These are phyloP conservation scores for Epirrita christyi DNA, from an alignment of 2,888 invertebrate genomes.

Conservation along the genomic window DNA sequence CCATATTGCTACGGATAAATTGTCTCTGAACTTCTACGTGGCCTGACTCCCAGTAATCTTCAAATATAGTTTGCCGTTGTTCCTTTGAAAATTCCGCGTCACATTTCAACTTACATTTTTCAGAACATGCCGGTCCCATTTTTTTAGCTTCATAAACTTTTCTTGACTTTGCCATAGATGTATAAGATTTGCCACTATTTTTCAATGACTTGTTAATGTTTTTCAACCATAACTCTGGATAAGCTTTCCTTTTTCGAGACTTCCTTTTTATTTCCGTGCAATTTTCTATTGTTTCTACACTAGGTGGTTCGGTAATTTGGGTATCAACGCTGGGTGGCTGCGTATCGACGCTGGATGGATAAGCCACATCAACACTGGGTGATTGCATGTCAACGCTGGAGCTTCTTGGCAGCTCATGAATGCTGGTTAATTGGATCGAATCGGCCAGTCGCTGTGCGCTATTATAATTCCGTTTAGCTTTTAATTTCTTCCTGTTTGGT, in stretches of 20 bases:
- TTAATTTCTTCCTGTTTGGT: conserved; percentile 5
- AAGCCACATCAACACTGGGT: conserved; percentile 8
- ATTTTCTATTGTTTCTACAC: conserved; percentile 12
- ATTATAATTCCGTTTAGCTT: conserved; percentile 3
- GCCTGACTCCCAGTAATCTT: conserved; percentile 15
- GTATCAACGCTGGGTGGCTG: conserved; percentile 28
- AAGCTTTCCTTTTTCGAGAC: conserved; percentile 1
- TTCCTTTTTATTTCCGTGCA: conserved; percentile 2
- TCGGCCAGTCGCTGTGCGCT: conserved; percentile 24
- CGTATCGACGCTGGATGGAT: conserved; percentile 22
- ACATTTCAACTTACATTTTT: conserved; percentile 1
- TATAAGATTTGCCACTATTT: conserved; percentile 1
- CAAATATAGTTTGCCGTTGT: conserved; percentile 14
- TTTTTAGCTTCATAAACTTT: neutral
- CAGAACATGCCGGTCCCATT: neutral
- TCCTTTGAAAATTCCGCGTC: neutral
- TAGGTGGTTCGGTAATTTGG: conserved; percentile 23
- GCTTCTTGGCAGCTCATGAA: conserved; percentile 13
- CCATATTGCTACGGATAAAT: conserved; percentile 18
- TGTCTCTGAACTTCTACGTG: conserved; percentile 14
- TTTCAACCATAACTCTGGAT: neutral
- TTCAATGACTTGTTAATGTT: neutral
- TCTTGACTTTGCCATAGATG: conserved; percentile 11
- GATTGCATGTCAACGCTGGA: conserved; percentile 7
- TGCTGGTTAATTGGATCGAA: conserved; percentile 24